Conservation (phyloP, 2,888 invertebrate genomes). For the Dicyrtomina minuta region DNA sequence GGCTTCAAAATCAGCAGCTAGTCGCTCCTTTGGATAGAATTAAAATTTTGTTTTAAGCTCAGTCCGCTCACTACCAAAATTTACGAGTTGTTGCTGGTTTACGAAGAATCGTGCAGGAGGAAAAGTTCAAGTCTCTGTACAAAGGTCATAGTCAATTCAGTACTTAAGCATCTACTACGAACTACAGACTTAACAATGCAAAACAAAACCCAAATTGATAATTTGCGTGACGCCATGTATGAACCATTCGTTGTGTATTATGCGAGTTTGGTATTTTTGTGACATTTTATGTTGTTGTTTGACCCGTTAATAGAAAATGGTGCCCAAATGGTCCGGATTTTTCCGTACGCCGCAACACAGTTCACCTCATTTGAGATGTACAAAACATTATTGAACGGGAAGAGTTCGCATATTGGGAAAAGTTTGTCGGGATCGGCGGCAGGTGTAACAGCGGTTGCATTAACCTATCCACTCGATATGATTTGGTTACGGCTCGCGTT, state of each 20-base stretch:
- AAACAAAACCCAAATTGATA: too few species aligned
- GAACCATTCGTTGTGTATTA: too few species aligned
- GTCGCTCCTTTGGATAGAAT: constrained; percentile 87
- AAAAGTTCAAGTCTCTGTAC: constrained; percentile 76
- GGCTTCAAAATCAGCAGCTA: constrained; percentile 83
- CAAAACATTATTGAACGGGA: constrained; percentile 68
- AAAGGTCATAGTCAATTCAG: too few species aligned
- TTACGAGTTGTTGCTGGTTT: constrained; percentile 77
- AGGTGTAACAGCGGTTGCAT: constrained; percentile 79
- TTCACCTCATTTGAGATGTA: constrained; percentile 86
- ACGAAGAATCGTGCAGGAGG: constrained; percentile 70
- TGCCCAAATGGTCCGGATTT: constrained; percentile 89
- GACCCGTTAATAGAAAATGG: constrained; percentile 69
- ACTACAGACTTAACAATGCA: too few species aligned
- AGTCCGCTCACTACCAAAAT: constrained; percentile 77
- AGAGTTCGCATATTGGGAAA: constrained; percentile 71
- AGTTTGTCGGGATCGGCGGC: constrained; percentile 83
- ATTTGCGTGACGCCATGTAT: too few species aligned
- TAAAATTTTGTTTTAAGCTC: constrained; percentile 86
- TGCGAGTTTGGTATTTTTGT: background rate
- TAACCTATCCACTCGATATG: constrained; percentile 88
- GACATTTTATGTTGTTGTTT: background rate
- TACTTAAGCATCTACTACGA: too few species aligned
- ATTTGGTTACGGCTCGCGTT: constrained; percentile 84
- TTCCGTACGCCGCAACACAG: constrained; percentile 89